These are phyloP conservation scores for Toxostoma redivivum DNA, from an alignment of 2,113 vertebrate species.

Conservation along the genomic window DNA sequence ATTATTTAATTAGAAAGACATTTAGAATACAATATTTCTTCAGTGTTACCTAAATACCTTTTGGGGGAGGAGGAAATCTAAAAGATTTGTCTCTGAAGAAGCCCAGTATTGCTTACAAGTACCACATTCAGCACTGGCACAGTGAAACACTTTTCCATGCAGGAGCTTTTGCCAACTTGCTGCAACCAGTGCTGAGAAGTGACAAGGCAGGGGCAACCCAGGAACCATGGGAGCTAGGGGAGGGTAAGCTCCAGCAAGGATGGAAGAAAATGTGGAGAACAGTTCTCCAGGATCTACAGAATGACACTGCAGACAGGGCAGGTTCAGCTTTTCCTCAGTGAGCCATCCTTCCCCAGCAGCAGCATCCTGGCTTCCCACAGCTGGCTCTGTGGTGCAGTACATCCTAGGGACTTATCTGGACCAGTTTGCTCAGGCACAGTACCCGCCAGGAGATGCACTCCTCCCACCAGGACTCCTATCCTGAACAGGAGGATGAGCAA, in stretches of 20 bases:
- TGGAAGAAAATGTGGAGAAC: neutral
- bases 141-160: neutral
- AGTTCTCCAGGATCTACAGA: neutral
- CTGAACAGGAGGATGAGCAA: neutral
- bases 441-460: neutral
- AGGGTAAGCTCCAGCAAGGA: neutral
- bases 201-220: neutral
- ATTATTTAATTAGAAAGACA: neutral
- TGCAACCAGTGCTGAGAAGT: rapidly evolving
- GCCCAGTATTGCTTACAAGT: rapidly evolving
- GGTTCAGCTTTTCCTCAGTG: neutral
- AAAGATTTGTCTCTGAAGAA: neutral
- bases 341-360: rapidly evolving
- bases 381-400: rapidly evolving
- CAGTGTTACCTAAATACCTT: neutral
- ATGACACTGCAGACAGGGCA: rapidly evolving
- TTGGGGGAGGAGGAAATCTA: neutral
- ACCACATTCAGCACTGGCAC: neutral
- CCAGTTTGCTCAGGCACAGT: neutral
- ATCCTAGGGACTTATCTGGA: rapidly evolving
- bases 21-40: neutral
- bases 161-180: neutral
- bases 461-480: neutral
- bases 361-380: rapidly evolving
- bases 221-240: rapidly evolving